Conservation (phyloP, 2,113 vertebrate genomes). For the Cyanistes caeruleus region DNA sequence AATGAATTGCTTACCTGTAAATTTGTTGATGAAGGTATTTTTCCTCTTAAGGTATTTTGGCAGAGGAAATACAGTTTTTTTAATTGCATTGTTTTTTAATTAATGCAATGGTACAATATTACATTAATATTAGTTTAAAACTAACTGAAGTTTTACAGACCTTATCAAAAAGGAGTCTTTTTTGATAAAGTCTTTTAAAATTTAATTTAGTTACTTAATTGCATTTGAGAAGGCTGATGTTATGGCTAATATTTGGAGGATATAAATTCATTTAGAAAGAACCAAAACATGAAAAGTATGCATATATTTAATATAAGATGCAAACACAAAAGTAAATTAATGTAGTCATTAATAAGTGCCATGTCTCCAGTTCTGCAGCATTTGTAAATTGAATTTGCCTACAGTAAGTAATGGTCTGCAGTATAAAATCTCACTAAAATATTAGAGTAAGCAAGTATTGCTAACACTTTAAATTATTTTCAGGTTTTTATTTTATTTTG, state of each 20-base stretch:
- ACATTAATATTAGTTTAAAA: neutral
- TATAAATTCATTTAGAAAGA: neutral
- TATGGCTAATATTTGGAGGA: neutral
- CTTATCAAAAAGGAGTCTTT: neutral
- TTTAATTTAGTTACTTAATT: neutral
- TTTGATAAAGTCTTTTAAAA: neutral
- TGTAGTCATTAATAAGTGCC: neutral
- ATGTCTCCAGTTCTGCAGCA: neutral
- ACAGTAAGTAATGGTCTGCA: neutral
- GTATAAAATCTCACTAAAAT: neutral
- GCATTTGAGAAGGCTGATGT: neutral
- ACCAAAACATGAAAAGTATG: neutral
- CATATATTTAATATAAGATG: neutral
- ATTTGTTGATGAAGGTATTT: conserved; percentile 1
- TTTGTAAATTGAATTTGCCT: neutral
- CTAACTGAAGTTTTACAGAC: neutral
- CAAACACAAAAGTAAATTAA: neutral
- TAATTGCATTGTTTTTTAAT: no score
- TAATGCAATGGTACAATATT: neutral
- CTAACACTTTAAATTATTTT: neutral
- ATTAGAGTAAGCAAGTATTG: neutral
- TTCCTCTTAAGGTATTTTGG: neutral
- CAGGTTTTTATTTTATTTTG: neutral
- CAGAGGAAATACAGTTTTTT: neutral
- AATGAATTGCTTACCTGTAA: neutral